A percentile compares a stretch with the other conserved stretches of the same genome.
Evolutionary conservation across 2,797 vertebrate species (phyloP).

Genomic region (Cyclura pinguis): DNA sequence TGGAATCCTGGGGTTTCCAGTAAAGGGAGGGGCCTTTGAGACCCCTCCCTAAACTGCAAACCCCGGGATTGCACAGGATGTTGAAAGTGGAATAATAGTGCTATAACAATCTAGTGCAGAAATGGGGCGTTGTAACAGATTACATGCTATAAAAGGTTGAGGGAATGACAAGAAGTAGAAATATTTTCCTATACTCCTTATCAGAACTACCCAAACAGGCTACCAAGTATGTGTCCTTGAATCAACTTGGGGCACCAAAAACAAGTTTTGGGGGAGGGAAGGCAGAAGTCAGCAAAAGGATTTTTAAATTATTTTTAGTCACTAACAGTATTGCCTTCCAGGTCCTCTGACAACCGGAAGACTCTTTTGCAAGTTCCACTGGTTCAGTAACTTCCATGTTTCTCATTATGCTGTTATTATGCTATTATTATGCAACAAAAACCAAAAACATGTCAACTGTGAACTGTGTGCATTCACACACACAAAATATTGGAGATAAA

Average conservation of each 20-base stretch:
- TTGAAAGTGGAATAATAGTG: too few relatives aligned
- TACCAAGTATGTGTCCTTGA: conserved; percentile 49
- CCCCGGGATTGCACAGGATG: too few relatives aligned
- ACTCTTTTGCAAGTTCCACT: conserved; percentile 43
- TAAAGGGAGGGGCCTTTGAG: too few relatives aligned
- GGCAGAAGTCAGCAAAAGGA: conserved; percentile 54
- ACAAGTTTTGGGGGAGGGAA: conserved; percentile 26
- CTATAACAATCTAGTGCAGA: too few relatives aligned
- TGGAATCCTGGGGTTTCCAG: too few relatives aligned
- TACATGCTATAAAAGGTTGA: conserved; percentile 5
- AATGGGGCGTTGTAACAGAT: background rate
- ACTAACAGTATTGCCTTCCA: conserved; percentile 35
- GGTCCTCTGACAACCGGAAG: conserved; percentile 77
- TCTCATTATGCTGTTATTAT: conserved; percentile 60
- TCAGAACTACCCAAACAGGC: background rate
- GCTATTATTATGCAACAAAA: conserved; percentile 24
- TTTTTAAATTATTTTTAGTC: conserved; percentile 1
- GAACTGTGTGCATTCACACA: background rate
- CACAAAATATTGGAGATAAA: too few relatives aligned
- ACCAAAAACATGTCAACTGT: background rate
- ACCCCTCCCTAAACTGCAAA: too few relatives aligned
- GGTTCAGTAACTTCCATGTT: conserved; percentile 52
- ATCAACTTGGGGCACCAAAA: conserved; percentile 59
- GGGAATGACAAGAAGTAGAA: background rate
- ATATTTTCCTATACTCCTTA: background rate